Base-by-base conservation (phyloP, 1,140 invertebrate genomes). In the Gonatopus flavifemur region DNA sequence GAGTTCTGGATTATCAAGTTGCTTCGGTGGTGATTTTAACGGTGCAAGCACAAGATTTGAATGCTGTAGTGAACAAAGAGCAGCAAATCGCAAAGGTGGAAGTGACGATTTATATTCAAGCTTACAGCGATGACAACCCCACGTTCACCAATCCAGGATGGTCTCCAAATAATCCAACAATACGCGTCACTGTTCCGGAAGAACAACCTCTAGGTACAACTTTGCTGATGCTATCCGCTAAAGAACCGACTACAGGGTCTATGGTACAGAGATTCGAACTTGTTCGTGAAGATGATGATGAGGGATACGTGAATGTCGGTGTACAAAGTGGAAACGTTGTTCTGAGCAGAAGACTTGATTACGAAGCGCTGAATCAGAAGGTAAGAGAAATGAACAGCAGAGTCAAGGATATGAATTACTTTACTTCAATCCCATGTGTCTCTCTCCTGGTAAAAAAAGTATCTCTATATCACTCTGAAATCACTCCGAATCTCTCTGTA, bases 151-250 rank as follows among this genome's bases (percentile, higher is more conserved):
- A 88, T 50, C 49, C 80, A 3, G 84, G 85, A 8, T 88, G 87
- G 87, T 84, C 81, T 1, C 81, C 77, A 13, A 82, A 82, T 3
- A 84, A 86, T 57, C 87, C 85, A 0, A 76, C 83, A 2, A 85
- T 91, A 20, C 79, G 83, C 41, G 78, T 89, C 0, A 81, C 81
- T 21, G 79, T 91, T 5, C 85, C 86, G 33, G 90, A 93, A 72
- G 89, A 92, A 67, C 85, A 88, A 61, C 84, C 87, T 0, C 79
- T 89, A n/a, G 89, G 87, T 1, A 86, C 86, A n/a, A 86, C 84
- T 0, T 65, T 92, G 2, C 74, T 90, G n/a, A 84, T 85, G 57
- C 64, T 93, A 1, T 82, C 84, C 51, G 89, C 89, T 0, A 84
- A 87, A 64, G 88, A 91, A 61, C 86, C 88, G 1, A 77, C 86